These are phyloP conservation scores for Silurus asotus DNA, from an alignment of 2,113 vertebrate species.

Conservation along the genomic window DNA sequence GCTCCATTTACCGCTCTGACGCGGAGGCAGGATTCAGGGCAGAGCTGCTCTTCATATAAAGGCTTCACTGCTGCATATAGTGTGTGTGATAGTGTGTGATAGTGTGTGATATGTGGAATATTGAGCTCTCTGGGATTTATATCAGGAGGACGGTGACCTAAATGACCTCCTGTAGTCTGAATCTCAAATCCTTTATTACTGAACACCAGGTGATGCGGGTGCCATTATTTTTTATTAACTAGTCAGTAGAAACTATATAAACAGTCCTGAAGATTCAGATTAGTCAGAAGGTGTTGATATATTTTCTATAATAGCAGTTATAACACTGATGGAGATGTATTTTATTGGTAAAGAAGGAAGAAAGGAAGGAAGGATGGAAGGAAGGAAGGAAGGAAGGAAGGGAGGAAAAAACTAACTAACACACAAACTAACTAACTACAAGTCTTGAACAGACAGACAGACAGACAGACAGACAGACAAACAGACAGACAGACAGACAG, in stretches of 20 bases:
- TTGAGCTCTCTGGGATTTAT: neutral
- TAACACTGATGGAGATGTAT: neutral
- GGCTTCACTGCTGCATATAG: neutral
- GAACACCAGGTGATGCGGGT: neutral
- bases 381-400: no score
- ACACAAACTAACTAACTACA: no score
- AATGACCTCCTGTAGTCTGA: slow-evolving; percentile 10
- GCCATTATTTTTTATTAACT: neutral
- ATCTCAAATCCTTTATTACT: slow-evolving; percentile 16
- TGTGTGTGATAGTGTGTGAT: neutral
- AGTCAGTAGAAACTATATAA: neutral
- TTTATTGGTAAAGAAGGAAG: no score
- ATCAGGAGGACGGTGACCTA: neutral
- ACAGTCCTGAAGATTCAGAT: neutral
- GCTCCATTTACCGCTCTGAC: neutral
- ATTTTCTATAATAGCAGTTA: neutral
- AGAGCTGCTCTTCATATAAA: neutral
- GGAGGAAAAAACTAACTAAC: no score
- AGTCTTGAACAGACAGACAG: no score
- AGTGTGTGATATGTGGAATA: neutral
- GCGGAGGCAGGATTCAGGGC: neutral
- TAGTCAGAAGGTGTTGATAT: neutral
- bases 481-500: no score
- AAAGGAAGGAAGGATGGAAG: no score
- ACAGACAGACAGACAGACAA: no score